Base-by-base conservation (phyloP, 2,888 invertebrate species). In the Drosophila nigricruria region DNA sequence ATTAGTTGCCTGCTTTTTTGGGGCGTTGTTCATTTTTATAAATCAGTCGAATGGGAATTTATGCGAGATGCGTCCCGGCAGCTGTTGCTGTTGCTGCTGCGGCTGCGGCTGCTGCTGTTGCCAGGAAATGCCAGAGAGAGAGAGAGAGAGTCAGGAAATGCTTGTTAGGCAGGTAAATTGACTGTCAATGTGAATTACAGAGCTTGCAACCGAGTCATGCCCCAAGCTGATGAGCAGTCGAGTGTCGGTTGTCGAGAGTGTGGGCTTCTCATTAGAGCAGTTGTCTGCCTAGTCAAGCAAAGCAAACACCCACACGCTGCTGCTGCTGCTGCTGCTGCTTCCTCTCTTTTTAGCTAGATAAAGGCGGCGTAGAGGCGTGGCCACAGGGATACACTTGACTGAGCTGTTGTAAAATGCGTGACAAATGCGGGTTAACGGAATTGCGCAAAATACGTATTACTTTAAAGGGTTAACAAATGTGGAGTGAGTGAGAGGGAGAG, bases 151-250 rank as follows among this genome's bases (percentile, higher is more conserved):
- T 42, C 79, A 78, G 76, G 80, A 79, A 78, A 72, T 72, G 77
- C 79, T 79, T 77, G 88, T 87, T 87, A 82, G 88, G 88, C 87
- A 87, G 88, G 79, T 82, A 81, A 82, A 87, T 87, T 70, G 82
- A 73, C 77, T 87, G 88, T 82, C 82, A 76, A 76, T 79, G 70
- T 63, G 73, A 73, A 79, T 81, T 78, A 78, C 65, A 60, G 38
- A 50, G 67, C 42, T 58, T 42, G 57, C 66, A 63, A 30, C 50
- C n/a, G 50, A 49, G 71, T 30, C 53, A 54, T 50, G 62, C 23
- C 59, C 47, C 58, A 27, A 58, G 45, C 54, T 20, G 56, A 40
- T 50, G 20, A 53, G 38, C 38, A 38, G 53, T 53, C 32, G 6
- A 42, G 49, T 52, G 61, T 61, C 54, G 14, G 50, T 3, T 50